Percentiles rank a stretch among this genome's conserved stretches.
These are phyloP conservation scores for Strix occidentalis DNA, from an alignment of 2,797 vertebrate species.

Conservation along the genomic window DNA sequence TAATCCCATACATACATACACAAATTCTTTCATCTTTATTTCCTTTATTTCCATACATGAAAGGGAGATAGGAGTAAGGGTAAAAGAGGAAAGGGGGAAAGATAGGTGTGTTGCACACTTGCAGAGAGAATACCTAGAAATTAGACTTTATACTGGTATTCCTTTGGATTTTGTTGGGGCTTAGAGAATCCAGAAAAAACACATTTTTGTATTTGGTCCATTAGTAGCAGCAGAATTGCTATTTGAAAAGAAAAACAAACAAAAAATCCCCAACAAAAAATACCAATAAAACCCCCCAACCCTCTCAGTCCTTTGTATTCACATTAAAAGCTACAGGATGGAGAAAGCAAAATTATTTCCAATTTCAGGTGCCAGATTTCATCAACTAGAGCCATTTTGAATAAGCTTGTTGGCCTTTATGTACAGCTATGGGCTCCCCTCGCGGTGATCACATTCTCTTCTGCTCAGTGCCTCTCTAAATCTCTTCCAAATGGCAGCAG, in stretches of 20 bases:
- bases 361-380: background rate
- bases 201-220: background rate
- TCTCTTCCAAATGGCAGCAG: background rate
- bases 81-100: background rate
- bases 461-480: background rate
- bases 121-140: background rate
- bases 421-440: background rate
- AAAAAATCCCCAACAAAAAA: background rate
- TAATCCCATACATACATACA: background rate
- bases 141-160: background rate
- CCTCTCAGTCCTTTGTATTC: background rate
- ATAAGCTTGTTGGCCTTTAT: background rate
- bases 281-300: rapidly evolving
- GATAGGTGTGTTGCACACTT: background rate
- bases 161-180: background rate
- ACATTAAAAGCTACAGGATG: background rate
- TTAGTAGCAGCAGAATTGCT: background rate
- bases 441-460: background rate
- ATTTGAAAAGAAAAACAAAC: background rate
- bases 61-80: background rate
- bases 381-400: background rate
- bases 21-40: background rate
- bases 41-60: background rate
- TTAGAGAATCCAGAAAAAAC: background rate
- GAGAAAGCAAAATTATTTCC: background rate